phyloP scores from a whole-genome alignment of 2,797 vertebrate species.

The Poecilia wingei region DNA sequence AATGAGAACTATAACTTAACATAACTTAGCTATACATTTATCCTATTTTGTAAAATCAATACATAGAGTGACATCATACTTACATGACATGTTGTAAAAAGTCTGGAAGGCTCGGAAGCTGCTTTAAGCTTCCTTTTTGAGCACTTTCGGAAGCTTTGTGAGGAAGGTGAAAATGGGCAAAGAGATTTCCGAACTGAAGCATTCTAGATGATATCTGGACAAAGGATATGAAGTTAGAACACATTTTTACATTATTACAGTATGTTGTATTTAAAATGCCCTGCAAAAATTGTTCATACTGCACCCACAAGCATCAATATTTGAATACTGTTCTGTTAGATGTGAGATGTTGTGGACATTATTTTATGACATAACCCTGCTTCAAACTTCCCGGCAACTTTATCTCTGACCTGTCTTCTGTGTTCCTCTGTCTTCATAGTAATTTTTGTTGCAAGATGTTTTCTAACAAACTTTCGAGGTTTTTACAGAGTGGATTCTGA shows the following conservation, averaged over 20 bases:
- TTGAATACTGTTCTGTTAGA: neutral
- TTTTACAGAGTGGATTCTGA: neutral
- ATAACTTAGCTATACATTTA: neutral
- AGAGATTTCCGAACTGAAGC: slow-evolving; percentile 74
- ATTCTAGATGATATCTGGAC: slow-evolving; percentile 60
- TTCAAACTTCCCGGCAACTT: neutral
- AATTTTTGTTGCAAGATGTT: neutral
- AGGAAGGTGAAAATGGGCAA: slow-evolving; percentile 69
- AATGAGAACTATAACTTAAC: neutral
- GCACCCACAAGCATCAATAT: too few relatives aligned
- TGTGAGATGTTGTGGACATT: neutral
- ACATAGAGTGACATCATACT: neutral
- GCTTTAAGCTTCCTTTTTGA: slow-evolving; percentile 28
- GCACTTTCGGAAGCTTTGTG: slow-evolving; percentile 46
- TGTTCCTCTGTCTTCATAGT: neutral
- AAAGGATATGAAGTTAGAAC: neutral
- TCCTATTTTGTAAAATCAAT: neutral
- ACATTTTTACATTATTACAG: neutral
- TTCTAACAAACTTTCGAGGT: neutral
- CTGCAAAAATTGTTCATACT: neutral
- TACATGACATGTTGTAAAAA: slow-evolving; percentile 70
- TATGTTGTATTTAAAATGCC: neutral
- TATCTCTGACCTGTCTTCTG: neutral
- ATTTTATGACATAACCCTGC: neutral
- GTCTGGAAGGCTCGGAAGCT: slow-evolving; percentile 54